Evolutionary conservation across 2,888 invertebrate species (phyloP).

Genomic region (Oasisia sp.): DNA sequence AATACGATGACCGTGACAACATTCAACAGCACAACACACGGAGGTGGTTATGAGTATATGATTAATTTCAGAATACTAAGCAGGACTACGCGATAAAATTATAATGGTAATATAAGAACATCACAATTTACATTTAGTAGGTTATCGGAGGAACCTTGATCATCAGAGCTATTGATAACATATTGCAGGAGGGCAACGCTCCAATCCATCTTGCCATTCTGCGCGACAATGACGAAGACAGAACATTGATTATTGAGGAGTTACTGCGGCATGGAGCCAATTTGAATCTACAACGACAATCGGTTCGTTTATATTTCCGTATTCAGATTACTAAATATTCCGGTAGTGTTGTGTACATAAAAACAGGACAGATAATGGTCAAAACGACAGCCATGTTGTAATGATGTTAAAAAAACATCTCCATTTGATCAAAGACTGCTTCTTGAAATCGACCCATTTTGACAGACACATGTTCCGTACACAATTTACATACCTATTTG

Average conservation of each 20-base stretch:
- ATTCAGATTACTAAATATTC: not conserved
- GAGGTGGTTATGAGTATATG: too few relatives aligned
- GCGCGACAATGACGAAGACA: not conserved
- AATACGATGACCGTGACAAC: too few relatives aligned
- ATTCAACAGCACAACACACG: too few relatives aligned
- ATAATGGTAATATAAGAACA: not conserved
- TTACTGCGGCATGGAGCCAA: not conserved
- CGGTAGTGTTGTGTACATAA: not conserved
- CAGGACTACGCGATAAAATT: too few relatives aligned
- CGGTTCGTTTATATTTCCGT: not conserved
- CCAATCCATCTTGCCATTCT: not conserved
- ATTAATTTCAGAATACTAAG: too few relatives aligned
- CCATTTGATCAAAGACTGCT: not conserved
- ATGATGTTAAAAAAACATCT: not conserved
- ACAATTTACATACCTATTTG: too few relatives aligned
- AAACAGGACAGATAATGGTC: not conserved
- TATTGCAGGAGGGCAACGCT: not conserved
- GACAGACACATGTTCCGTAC: too few relatives aligned
- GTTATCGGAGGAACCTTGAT: not conserved
- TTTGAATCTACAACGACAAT: not conserved
- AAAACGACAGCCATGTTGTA: not conserved
- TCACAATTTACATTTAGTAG: not conserved
- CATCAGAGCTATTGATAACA: not conserved
- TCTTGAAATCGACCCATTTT: not conserved
- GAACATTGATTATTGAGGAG: not conserved